Evolutionary conservation across 2,888 invertebrate species (phyloP).

Genomic region (Lucinisca nassula): DNA sequence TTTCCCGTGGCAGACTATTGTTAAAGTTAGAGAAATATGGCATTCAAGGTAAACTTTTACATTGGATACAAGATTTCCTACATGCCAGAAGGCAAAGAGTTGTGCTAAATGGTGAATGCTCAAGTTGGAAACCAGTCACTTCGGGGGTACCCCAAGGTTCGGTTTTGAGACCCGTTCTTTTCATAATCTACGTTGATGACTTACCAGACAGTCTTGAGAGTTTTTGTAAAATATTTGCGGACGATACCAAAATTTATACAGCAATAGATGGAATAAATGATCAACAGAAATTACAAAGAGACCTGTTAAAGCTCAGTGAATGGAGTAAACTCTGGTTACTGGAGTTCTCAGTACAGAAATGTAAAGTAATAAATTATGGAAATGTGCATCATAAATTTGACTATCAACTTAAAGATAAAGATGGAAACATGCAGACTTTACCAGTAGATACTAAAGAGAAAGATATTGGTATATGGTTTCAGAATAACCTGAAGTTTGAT

Average conservation of each 20-base stretch:
- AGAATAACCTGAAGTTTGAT: neutral
- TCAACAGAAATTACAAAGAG: neutral
- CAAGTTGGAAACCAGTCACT: neutral
- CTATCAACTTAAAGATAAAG: neutral
- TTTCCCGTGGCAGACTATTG: neutral
- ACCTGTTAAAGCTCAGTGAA: neutral
- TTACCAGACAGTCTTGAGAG: neutral
- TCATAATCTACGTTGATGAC: neutral
- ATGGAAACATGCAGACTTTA: neutral
- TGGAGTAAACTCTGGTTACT: neutral
- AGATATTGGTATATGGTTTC: conserved; percentile 2
- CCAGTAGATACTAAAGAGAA: neutral
- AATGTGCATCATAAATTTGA: no score
- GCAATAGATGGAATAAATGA: neutral
- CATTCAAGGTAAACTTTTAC: no score
- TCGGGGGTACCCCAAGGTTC: neutral
- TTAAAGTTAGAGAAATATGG: no score
- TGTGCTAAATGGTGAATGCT: no score
- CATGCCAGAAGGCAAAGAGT: no score
- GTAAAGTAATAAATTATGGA: neutral
- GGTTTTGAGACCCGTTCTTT: neutral
- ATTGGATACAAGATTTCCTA: no score
- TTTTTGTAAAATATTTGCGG: conserved; percentile 1
- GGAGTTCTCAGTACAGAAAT: neutral
- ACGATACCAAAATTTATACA: conserved; percentile 14